Conservation (phyloP, 2,888 invertebrate species). For the Pocota personata region DNA sequence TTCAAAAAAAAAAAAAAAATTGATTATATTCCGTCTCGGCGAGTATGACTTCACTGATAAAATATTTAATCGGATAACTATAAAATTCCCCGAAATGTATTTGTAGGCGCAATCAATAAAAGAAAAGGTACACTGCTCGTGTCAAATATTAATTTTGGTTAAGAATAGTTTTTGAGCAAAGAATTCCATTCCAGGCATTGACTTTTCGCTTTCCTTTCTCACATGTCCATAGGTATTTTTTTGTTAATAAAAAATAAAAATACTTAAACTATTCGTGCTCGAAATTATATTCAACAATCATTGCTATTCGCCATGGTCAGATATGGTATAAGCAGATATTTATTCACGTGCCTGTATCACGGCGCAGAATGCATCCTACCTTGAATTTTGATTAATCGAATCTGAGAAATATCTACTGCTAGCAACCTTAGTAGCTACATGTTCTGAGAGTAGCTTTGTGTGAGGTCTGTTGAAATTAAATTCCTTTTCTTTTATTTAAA, state of each 20-base stretch:
- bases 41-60: slow-evolving; percentile 5
- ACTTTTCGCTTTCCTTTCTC: background rate
- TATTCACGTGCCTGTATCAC: background rate
- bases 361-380: slow-evolving; percentile 34
- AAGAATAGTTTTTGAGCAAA: background rate
- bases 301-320: background rate
- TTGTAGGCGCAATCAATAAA: background rate
- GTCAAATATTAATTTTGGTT: slow-evolving; percentile 1
- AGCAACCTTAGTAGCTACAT: slow-evolving; percentile 1
- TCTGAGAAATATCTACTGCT: slow-evolving; percentile 4
- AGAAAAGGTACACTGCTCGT: background rate
- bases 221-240: background rate
- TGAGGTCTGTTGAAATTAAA: background rate
- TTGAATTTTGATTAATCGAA: slow-evolving; percentile 63
- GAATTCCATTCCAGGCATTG: slow-evolving; percentile 25
- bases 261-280: background rate
- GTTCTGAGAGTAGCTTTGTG: slow-evolving; percentile 9
- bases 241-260: background rate
- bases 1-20: background rate
- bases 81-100: background rate
- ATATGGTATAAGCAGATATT: background rate
- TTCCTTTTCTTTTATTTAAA: background rate
- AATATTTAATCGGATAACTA: slow-evolving; percentile 20
- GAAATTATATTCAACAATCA: slow-evolving; percentile 4
- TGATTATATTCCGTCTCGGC: background rate